Percentiles rank a stretch among this genome's conserved stretches.
Evolutionary conservation across 1,140 invertebrate species (phyloP).

Genomic region (Caenorhabditis latens): DNA sequence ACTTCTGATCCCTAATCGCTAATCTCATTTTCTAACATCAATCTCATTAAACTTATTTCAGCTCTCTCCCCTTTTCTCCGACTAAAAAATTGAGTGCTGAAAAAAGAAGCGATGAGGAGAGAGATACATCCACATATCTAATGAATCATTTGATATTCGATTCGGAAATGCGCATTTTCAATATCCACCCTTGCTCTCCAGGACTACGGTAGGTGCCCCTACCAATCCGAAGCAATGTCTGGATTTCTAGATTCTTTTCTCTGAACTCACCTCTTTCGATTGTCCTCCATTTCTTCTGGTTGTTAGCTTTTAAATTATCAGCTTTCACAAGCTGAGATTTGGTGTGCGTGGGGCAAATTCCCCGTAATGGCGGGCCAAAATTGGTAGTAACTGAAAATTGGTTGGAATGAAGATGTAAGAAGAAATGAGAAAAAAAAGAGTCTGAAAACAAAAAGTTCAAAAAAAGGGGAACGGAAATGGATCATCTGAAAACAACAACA

Average conservation of each 20-base stretch:
- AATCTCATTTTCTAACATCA: slow-evolving; percentile 12
- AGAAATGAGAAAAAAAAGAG: background rate
- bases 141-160: slow-evolving; percentile 46
- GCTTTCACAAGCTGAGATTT: background rate
- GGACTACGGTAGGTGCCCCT: slow-evolving; percentile 25
- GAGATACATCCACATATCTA: slow-evolving; percentile 13
- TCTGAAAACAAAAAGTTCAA: background rate
- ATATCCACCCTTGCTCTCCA: background rate
- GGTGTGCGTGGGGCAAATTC: slow-evolving; percentile 31
- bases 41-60: slow-evolving; percentile 25
- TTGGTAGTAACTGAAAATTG: background rate
- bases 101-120: background rate
- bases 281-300: background rate
- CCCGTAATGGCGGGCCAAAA: slow-evolving; percentile 7
- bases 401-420: background rate
- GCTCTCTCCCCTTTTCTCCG: background rate
- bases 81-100: slow-evolving; percentile 21
- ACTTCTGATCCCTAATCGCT: slow-evolving; percentile 14
- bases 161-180: slow-evolving; percentile 52
- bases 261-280: slow-evolving; percentile 26
- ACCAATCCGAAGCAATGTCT: background rate
- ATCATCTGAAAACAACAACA: background rate
- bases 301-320: background rate
- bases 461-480: background rate
- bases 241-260: no score